Evolutionary conservation across 2,797 vertebrate genomes (phyloP).

Genomic region (Xenops minutus): DNA sequence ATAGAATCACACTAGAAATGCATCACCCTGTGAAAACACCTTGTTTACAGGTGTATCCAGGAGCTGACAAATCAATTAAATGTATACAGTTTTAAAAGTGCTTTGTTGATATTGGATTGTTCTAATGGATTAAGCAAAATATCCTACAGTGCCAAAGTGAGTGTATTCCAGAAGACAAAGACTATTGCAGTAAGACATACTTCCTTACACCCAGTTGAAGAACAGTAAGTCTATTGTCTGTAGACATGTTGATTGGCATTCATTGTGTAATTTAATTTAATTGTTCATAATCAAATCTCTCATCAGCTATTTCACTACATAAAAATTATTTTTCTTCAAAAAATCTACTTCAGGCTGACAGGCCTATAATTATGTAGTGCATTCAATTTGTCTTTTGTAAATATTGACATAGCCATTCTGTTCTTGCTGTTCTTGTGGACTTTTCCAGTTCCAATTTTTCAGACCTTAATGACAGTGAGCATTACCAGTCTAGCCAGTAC

Average conservation of each 20-base stretch:
- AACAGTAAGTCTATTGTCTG: constrained; percentile 12
- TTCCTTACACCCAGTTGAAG: not conserved
- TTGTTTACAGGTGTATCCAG: not conserved
- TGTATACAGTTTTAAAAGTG: not conserved
- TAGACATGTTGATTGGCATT: not conserved
- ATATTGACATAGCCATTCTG: not conserved
- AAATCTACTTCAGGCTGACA: not conserved
- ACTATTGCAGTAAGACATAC: not conserved
- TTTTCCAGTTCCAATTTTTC: not conserved
- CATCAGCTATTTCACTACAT: not conserved
- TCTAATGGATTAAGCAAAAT: not conserved
- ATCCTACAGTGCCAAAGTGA: not conserved
- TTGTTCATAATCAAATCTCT: not conserved
- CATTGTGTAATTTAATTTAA: not conserved
- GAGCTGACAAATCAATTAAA: not conserved
- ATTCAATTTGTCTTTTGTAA: not conserved
- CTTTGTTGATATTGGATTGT: not conserved
- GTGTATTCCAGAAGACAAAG: not conserved
- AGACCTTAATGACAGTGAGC: not conserved
- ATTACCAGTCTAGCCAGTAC: not conserved
- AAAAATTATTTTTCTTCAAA: not conserved
- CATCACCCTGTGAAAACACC: not conserved
- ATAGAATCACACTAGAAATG: not conserved
- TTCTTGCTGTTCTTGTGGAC: not conserved
- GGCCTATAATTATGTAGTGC: not conserved